Evolutionary conservation across 2,888 invertebrate species (phyloP), one percentile per base, ranked within the genome.

Genomic region (Aelia acuminata): DNA sequence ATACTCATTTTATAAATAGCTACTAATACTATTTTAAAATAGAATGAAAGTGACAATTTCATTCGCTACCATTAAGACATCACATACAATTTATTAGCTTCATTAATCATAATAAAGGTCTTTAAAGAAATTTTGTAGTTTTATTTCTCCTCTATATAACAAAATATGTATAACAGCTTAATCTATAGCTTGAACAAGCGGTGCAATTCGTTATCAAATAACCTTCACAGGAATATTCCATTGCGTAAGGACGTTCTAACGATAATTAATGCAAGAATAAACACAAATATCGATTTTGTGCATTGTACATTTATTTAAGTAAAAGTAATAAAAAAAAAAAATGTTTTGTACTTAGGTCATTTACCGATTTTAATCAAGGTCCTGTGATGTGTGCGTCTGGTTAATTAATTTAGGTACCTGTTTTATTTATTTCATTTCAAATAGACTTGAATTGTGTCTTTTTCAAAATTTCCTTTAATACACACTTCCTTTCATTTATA

Each of bases 211-310:
- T 70, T 70, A 70, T 70, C 63, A 70, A 18, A 35, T 20, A 70
- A 70, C 63, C 31, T 70, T 70, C 63, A 35, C 18, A 70, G 63
- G 63, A 70, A 70, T 70, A 70, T 70, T 70, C 63, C 63, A 70
- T 70, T 35, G 35, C 63, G 31, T 63, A 63, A 63, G 63, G 15
- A 63, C 22, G 31, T 31, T 20, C 20, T 35, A 20, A 70, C 18
- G 35, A 70, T 35, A 35, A 35, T 70, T 18, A 18, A 70, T 35
- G 35, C 18, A 10, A 57, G 57, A 57, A 57, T 57, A 57, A 57
- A 26, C 57, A 57, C n/a, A n/a, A 13, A 3, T 57, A 57, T 57
- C 13, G 26, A 26, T 57, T 57, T n/a, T 26, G n/a, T 57, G 13
- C 26, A 57, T 57, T 26, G n/a, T 13, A 57, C 3, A 57, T 57